phyloP scores from a whole-genome alignment of 2,113 vertebrate species.

The Myotis davidii region DNA sequence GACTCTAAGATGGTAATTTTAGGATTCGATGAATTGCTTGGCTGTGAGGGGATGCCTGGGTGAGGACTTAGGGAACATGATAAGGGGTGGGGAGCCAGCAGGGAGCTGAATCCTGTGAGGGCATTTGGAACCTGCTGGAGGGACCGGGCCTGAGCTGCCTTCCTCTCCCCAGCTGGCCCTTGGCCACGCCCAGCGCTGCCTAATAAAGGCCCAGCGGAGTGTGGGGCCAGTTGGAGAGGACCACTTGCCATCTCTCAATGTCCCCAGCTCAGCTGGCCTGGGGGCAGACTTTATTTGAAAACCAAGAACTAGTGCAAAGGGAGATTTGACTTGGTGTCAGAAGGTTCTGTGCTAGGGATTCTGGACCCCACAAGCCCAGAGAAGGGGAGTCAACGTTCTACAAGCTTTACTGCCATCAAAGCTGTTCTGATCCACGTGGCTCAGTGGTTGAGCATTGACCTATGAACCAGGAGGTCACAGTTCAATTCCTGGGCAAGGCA shows the following conservation, averaged over 20 bases:
- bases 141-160: background rate
- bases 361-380: background rate
- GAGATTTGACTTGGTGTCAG: constrained; percentile 27
- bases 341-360: background rate
- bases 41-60: background rate
- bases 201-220: background rate
- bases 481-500: too few species aligned
- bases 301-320: background rate
- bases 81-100: background rate
- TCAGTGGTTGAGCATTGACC: too few species aligned
- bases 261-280: constrained; percentile 39
- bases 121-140: background rate
- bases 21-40: background rate
- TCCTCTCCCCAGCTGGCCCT: background rate
- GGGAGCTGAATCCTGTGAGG: background rate
- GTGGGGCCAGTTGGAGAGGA: background rate
- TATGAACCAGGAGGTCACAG: too few species aligned
- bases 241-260: background rate
- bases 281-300: constrained; percentile 47
- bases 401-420: background rate
- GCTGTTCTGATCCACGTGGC: background rate
- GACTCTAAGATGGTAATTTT: background rate
- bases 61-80: background rate
- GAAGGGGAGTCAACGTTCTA: background rate
- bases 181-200: background rate